Conservation (phyloP, 2,113 vertebrate genomes). For the Nothocercus nigrocapillus region DNA sequence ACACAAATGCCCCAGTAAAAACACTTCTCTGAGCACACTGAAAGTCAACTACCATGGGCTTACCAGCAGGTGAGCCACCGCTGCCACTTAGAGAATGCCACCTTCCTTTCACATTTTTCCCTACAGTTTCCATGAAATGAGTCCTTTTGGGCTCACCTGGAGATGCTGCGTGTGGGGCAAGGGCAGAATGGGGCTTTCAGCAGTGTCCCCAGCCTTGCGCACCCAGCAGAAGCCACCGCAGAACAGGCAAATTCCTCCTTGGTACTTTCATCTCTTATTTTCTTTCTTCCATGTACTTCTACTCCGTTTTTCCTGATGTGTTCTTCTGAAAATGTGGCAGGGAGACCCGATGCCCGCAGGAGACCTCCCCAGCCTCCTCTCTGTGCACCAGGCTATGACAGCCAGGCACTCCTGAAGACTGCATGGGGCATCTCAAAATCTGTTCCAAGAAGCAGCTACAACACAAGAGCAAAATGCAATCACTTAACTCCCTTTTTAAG, state of each 20-base stretch:
- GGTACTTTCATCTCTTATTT: neutral
- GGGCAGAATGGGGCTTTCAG: neutral
- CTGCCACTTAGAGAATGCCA: neutral
- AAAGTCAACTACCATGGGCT: neutral
- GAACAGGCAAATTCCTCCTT: neutral
- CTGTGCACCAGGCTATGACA: neutral
- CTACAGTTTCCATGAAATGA: neutral
- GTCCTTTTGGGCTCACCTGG: fast-evolving
- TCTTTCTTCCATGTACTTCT: neutral
- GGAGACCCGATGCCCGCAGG: neutral
- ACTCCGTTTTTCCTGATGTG: neutral
- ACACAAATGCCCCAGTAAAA: neutral
- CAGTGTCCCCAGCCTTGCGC: neutral
- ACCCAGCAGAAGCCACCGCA: neutral
- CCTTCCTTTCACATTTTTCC: neutral
- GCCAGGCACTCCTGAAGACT: neutral
- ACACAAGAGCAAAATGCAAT: neutral
- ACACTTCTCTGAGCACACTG: neutral
- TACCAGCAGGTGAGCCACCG: neutral
- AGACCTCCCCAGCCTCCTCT: neutral
- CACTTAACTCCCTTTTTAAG: neutral
- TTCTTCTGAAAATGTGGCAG: neutral
- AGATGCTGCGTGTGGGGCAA: neutral
- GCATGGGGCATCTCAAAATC: neutral
- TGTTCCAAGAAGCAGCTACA: neutral